Evolutionary conservation across 2,888 invertebrate genomes (phyloP).

Genomic region (Phymatocera aterrima): DNA sequence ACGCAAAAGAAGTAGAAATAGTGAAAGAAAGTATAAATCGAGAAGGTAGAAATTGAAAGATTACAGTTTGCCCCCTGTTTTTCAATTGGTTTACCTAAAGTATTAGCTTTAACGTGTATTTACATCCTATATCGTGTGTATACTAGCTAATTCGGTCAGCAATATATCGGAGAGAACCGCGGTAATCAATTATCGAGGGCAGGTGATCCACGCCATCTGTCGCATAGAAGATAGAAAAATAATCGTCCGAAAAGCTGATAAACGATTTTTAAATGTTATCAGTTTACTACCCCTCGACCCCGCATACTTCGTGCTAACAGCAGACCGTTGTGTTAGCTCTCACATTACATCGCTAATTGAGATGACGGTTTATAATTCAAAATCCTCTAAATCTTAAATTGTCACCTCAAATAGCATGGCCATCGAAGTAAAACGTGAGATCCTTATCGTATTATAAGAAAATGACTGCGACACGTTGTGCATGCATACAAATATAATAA

Average conservation of each 20-base stretch:
- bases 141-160: slow-evolving; percentile 29
- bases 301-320: background rate
- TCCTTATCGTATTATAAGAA: no score
- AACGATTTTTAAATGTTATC: slow-evolving; percentile 48
- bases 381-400: no score
- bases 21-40: background rate
- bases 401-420: no score
- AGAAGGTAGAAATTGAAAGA: background rate
- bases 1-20: background rate
- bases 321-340: background rate
- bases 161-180: slow-evolving; percentile 42
- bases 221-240: slow-evolving; percentile 46
- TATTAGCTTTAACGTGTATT: background rate
- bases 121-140: slow-evolving; percentile 19
- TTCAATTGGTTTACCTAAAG: background rate
- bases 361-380: slow-evolving; percentile 9
- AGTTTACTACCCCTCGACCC: background rate
- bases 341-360: slow-evolving; percentile 9
- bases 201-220: slow-evolving; percentile 48
- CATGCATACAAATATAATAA: no score
- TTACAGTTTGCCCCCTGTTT: background rate
- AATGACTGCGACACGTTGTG: no score
- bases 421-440: no score
- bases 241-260: slow-evolving; percentile 48
- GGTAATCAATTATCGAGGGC: slow-evolving; percentile 47